Percentiles rank a stretch among this genome's conserved stretches.
These are phyloP conservation scores for Phainopepla nitens DNA, from an alignment of 2,113 vertebrate genomes.

Conservation along the genomic window DNA sequence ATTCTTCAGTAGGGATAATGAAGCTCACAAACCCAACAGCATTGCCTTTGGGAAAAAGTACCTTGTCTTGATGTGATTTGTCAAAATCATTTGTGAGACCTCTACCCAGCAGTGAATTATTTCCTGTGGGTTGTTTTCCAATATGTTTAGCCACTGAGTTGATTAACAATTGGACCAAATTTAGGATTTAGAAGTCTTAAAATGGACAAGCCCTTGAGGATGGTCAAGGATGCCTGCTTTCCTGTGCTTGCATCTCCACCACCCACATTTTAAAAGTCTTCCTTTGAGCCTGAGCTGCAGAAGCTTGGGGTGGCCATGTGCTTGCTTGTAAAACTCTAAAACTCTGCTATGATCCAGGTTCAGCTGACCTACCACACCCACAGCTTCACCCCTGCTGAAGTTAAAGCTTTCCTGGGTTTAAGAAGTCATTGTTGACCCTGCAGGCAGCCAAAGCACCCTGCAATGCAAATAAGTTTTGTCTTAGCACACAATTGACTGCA, in stretches of 20 bases:
- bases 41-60: background rate
- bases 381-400: background rate
- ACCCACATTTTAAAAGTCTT: background rate
- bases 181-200: background rate
- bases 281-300: background rate
- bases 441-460: background rate
- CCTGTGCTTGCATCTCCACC: background rate
- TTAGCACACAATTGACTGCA: background rate
- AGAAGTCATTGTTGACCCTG: rapidly evolving
- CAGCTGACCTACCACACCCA: background rate
- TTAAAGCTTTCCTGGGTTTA: background rate
- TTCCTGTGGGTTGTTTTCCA: background rate
- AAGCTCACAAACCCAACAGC: background rate
- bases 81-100: background rate
- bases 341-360: background rate
- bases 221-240: background rate
- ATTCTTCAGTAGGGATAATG: background rate
- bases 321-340: background rate
- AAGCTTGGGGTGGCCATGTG: background rate
- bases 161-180: background rate
- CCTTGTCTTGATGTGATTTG: background rate
- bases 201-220: background rate
- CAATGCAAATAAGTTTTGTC: background rate
- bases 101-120: background rate
- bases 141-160: background rate